phyloP scores from a whole-genome alignment of 2,113 vertebrate species.

The Porphyrio hochstetteri region DNA sequence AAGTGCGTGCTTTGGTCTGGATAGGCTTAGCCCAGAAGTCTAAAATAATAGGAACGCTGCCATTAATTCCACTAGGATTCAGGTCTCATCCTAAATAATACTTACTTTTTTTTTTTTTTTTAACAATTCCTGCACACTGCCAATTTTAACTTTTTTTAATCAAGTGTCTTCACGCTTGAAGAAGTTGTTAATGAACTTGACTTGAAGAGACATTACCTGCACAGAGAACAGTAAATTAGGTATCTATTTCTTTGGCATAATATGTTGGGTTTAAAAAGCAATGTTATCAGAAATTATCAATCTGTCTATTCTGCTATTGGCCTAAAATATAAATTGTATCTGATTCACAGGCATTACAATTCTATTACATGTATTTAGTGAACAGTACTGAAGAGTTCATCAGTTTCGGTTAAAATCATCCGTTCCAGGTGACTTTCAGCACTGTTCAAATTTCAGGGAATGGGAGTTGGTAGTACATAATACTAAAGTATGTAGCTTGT shows the following conservation, averaged over 20 bases:
- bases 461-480: not conserved
- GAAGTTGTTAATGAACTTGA: not conserved
- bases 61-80: not conserved
- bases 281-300: not conserved
- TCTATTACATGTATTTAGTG: not conserved
- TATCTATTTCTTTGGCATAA: not conserved
- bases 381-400: not conserved
- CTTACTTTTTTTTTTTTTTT: not conserved
- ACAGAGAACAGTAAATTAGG: not conserved
- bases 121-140: not conserved
- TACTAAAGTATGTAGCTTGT: not conserved
- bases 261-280: not conserved
- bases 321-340: not conserved
- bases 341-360: not conserved
- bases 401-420: not conserved
- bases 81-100: not conserved
- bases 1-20: not conserved
- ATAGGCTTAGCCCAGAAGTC: not conserved
- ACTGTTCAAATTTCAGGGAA: not conserved
- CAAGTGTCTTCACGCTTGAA: not conserved
- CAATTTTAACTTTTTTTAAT: not conserved
- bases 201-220: not conserved
- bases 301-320: not conserved
- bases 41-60: not conserved
- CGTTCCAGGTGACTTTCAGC: not conserved